phyloP scores from a whole-genome alignment of 2,888 invertebrate genomes.

The Agrypnus murinus region DNA sequence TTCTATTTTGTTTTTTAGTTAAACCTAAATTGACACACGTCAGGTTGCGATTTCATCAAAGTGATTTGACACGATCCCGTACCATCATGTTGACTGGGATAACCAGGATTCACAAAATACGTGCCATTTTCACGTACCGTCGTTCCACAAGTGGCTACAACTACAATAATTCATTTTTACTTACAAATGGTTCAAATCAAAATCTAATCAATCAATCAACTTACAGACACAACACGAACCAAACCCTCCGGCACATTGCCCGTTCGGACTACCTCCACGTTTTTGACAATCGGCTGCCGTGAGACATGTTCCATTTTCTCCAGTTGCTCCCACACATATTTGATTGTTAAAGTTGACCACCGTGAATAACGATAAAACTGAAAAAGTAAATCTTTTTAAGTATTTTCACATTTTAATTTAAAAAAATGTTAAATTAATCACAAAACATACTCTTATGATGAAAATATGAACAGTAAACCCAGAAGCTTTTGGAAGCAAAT shows the following conservation, averaged over 20 bases:
- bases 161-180: conserved; percentile 73
- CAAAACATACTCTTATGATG: background rate
- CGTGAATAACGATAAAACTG: conserved; percentile 88
- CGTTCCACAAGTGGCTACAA: conserved; percentile 86
- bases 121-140: conserved; percentile 87
- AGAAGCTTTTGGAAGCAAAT: background rate
- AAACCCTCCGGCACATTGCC: conserved; percentile 86
- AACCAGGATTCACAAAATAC: conserved; percentile 89
- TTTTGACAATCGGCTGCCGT: conserved; percentile 81
- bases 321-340: conserved; percentile 83
- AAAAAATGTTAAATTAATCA: background rate
- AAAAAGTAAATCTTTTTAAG: conserved; percentile 49
- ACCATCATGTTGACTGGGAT: conserved; percentile 84
- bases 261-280: conserved; percentile 83
- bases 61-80: conserved; percentile 91
- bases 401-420: background rate
- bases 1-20: conserved; percentile 9
- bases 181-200: background rate
- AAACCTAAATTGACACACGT: conserved; percentile 89
- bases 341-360: conserved; percentile 86
- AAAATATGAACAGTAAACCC: conserved; percentile 5
- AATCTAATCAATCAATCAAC: too few relatives aligned
- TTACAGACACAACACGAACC: conserved; percentile 86
- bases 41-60: conserved; percentile 83
- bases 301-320: conserved; percentile 89